Conservation (phyloP, 2,113 vertebrate species). For the Blennius ocellaris region DNA sequence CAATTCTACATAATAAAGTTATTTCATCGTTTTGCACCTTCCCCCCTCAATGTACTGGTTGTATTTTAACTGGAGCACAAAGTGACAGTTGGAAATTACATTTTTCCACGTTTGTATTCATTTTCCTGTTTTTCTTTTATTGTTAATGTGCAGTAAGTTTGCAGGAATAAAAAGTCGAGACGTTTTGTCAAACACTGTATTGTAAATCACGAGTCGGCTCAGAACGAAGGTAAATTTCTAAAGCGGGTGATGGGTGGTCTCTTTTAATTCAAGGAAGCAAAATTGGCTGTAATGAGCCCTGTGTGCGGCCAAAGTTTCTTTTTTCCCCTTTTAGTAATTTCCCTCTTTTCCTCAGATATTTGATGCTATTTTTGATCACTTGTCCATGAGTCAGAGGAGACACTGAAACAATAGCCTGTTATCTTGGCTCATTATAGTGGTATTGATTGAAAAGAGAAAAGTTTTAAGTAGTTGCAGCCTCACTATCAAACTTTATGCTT, state of each 20-base stretch:
- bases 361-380: slow-evolving; percentile 42
- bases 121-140: not conserved
- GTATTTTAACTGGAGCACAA: no score
- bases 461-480: slow-evolving; percentile 38
- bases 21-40: no score
- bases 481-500: slow-evolving; percentile 39
- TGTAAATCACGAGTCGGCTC: not conserved
- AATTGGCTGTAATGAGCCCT: slow-evolving; percentile 4
- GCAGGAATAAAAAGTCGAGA: not conserved
- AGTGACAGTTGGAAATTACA: not conserved
- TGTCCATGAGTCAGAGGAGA: slow-evolving; percentile 20
- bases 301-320: slow-evolving; percentile 1
- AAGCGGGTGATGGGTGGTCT: not conserved
- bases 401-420: slow-evolving; percentile 8
- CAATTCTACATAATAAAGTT: no score
- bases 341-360: slow-evolving; percentile 12
- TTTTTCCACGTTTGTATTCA: not conserved
- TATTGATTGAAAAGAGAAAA: slow-evolving; percentile 45
- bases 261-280: slow-evolving; percentile 5
- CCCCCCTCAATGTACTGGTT: no score
- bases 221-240: not conserved
- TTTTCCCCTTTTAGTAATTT: not conserved
- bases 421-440: slow-evolving; percentile 22
- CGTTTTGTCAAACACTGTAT: not conserved
- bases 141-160: not conserved